Percentiles rank a stretch among this genome's conserved stretches.
Evolutionary conservation across 2,888 invertebrate species (phyloP).

Genomic region (Dicroscelio sp.): DNA sequence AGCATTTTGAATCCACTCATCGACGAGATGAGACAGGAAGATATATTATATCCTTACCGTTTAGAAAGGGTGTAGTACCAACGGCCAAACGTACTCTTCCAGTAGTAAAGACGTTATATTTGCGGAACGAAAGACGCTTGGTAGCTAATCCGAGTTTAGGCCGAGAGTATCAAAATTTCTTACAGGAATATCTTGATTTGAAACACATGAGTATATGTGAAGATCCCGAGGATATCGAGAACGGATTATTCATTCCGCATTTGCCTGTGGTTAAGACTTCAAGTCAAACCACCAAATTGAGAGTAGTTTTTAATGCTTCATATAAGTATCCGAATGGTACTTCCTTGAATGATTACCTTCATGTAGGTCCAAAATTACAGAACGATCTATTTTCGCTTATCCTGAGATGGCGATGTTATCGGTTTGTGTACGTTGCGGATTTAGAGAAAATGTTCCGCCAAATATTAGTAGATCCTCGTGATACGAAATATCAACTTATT

Average conservation of each 20-base stretch:
- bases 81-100: not conserved
- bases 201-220: not conserved
- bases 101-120: not conserved
- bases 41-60: not conserved
- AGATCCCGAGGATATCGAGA: not conserved
- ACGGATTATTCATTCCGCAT: not conserved
- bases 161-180: not conserved
- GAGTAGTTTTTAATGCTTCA: not conserved
- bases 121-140: not conserved
- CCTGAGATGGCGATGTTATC: too few relatives aligned
- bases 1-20: not conserved
- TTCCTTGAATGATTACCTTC: not conserved
- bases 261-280: not conserved
- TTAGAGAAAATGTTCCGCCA: too few relatives aligned
- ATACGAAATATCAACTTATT: too few relatives aligned
- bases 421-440: too few relatives aligned
- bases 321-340: not conserved
- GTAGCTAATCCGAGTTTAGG: not conserved
- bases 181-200: not conserved
- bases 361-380: too few relatives aligned
- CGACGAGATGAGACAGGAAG: too few relatives aligned
- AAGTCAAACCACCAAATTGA: constrained; percentile 4
- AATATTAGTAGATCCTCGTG: too few relatives aligned
- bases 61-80: not conserved
- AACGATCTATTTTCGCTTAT: too few relatives aligned